phyloP scores from a whole-genome alignment of 2,888 invertebrate species.

The Plebejus anna region DNA sequence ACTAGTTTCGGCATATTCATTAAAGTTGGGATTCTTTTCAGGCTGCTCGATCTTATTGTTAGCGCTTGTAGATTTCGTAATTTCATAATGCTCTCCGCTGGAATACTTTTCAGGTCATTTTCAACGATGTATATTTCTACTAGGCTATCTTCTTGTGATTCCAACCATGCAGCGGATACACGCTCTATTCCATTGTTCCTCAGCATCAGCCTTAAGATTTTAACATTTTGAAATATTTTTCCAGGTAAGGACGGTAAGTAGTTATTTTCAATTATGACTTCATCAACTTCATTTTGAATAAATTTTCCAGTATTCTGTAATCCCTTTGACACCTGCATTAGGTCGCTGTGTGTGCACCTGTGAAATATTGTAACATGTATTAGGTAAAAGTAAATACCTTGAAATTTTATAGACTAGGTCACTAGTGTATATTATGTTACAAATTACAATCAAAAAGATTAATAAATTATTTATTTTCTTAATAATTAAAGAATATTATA shows the following conservation, averaged over 20 bases:
- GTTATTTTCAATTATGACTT: constrained; percentile 92
- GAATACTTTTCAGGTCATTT: constrained; percentile 87
- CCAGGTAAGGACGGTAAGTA: constrained; percentile 92
- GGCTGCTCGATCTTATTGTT: constrained; percentile 87
- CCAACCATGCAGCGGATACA: constrained; percentile 89
- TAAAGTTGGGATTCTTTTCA: constrained; percentile 88
- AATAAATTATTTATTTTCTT: background rate
- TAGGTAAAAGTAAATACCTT: background rate
- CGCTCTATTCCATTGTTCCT: constrained; percentile 91
- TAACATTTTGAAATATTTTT: constrained; percentile 86
- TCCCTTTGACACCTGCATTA: constrained; percentile 87
- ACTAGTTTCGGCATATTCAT: constrained; percentile 85
- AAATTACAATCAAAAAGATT: background rate
- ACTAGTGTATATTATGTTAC: background rate
- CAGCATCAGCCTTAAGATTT: constrained; percentile 88
- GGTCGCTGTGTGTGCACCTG: constrained; percentile 96
- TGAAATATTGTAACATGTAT: constrained; percentile 40
- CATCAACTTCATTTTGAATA: constrained; percentile 87
- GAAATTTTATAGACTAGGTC: background rate
- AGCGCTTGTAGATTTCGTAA: constrained; percentile 89
- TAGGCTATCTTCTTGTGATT: constrained; percentile 86
- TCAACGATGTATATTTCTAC: constrained; percentile 93
- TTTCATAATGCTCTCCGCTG: constrained; percentile 87
- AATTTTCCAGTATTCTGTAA: constrained; percentile 84
- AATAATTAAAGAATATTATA: background rate